Percentiles rank a stretch among this genome's conserved stretches.
phyloP scores from a whole-genome alignment of 2,113 vertebrate genomes.

The Mastomys natalensis region DNA sequence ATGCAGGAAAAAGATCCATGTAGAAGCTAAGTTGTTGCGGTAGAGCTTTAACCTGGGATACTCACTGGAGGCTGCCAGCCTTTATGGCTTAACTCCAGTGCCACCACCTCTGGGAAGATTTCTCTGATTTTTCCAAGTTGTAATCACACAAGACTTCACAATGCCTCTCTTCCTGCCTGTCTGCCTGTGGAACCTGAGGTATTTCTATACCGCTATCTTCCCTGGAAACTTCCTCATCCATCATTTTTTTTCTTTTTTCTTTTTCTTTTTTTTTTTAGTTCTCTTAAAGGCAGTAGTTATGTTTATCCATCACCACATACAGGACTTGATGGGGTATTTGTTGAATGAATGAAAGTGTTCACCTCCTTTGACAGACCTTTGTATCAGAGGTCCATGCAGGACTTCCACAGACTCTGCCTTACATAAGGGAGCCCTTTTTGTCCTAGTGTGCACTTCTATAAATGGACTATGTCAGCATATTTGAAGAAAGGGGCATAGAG shows the following conservation, averaged over 20 bases:
- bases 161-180: not conserved
- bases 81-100: not conserved
- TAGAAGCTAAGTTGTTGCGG: not conserved
- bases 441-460: slow-evolving; percentile 81
- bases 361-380: slow-evolving; percentile 72
- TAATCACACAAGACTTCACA: not conserved
- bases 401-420: slow-evolving; percentile 79
- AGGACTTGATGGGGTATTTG: slow-evolving; percentile 13
- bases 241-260: too few relatives aligned
- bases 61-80: fast-evolving
- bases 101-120: slow-evolving; percentile 6
- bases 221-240: not conserved
- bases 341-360: slow-evolving; percentile 73
- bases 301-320: slow-evolving; percentile 13
- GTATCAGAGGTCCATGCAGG: slow-evolving; percentile 76
- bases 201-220: not conserved
- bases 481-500: slow-evolving; percentile 83
- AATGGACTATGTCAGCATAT: slow-evolving; percentile 85
- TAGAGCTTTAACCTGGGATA: not conserved
- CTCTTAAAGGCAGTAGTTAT: not conserved
- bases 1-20: not conserved
- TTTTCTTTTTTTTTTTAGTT: not conserved
- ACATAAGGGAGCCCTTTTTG: slow-evolving; percentile 82
- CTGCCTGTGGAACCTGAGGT: not conserved
- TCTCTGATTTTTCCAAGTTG: slow-evolving; percentile 55